Evolutionary conservation across 2,888 invertebrate genomes (phyloP), one percentile per base, ranked within the genome.

Genomic region (Ctenicera cuprea): DNA sequence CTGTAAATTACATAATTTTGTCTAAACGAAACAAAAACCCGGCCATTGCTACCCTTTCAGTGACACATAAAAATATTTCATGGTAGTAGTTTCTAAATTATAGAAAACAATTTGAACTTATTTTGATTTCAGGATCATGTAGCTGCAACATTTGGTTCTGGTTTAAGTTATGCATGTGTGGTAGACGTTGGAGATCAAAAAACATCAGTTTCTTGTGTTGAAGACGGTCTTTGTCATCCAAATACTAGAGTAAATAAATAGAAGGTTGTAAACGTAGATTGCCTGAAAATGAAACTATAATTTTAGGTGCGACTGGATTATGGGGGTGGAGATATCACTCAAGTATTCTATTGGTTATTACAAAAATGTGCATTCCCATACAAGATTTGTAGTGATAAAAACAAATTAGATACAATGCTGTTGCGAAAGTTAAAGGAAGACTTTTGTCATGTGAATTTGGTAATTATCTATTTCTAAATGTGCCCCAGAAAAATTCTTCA

Each of bases 181-280:
- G 95, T 98, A 0, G 97, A 98, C 85, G 93, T 98, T 64, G 98
- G 98, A 0, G 97, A 97, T 84, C 96, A 97, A 85, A 98, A 98
- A 88, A 97, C 96, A 0, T 96, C 97, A 0, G 94, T 98, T 18
- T 97, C 97, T 1, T 98, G 98, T 88, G 97, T 98, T 0, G 98
- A 98, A 88, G 98, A 98, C 89, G 97, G 97, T 0, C 95, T 98
- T 74, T 97, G 97, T 22, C 96, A 96, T 82, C 92, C 94, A 78
- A 93, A 94, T 77, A 96, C 97, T 0, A 89, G 97, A 83, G 91
- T 93, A 82, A 81, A 83, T 69, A 66, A 50, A 11, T 54, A 3
- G 12, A 48, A 30, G 16, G n/a, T n/a, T 38, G 14, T 22, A 30
- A 22, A 38, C 14, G 12, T n/a, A n/a, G n/a, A n/a, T n/a, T n/a